phyloP scores from a whole-genome alignment of 2,888 invertebrate genomes.

The Girardia tigrina region DNA sequence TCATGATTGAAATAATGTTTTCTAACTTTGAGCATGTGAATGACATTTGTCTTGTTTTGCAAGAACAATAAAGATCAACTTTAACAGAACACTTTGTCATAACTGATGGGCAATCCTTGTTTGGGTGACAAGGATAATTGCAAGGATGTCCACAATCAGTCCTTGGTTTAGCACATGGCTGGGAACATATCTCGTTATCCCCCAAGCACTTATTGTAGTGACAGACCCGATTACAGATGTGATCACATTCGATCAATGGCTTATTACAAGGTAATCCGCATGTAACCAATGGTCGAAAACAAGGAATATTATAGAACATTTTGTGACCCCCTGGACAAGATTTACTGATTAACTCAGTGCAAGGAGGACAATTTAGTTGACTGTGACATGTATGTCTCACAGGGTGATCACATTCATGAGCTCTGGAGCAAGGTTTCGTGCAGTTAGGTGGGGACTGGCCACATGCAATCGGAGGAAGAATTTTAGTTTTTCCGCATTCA shows the following conservation, averaged over 20 bases:
- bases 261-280: slow-evolving; percentile 76
- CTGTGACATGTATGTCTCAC: slow-evolving; percentile 73
- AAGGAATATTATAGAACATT: slow-evolving; percentile 73
- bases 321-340: slow-evolving; percentile 62
- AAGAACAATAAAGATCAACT: background rate
- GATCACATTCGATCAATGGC: slow-evolving; percentile 65
- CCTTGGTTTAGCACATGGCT: slow-evolving; percentile 63
- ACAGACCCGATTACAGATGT: slow-evolving; percentile 68
- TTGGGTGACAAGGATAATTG: slow-evolving; percentile 46
- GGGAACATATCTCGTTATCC: slow-evolving; percentile 56
- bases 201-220: slow-evolving; percentile 57
- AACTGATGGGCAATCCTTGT: background rate
- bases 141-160: slow-evolving; percentile 71
- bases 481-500: slow-evolving; percentile 71
- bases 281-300: slow-evolving; percentile 69
- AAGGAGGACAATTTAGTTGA: slow-evolving; percentile 63
- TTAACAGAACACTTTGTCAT: background rate
- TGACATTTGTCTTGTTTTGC: too few species aligned
- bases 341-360: slow-evolving; percentile 70
- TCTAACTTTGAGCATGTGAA: too few species aligned
- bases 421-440: slow-evolving; percentile 61
- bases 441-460: slow-evolving; percentile 74
- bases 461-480: slow-evolving; percentile 79
- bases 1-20: background rate
- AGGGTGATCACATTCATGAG: slow-evolving; percentile 66